Conservation (phyloP, 92 coral and sea anemone genomes). For the Galaxea fascicularis region DNA sequence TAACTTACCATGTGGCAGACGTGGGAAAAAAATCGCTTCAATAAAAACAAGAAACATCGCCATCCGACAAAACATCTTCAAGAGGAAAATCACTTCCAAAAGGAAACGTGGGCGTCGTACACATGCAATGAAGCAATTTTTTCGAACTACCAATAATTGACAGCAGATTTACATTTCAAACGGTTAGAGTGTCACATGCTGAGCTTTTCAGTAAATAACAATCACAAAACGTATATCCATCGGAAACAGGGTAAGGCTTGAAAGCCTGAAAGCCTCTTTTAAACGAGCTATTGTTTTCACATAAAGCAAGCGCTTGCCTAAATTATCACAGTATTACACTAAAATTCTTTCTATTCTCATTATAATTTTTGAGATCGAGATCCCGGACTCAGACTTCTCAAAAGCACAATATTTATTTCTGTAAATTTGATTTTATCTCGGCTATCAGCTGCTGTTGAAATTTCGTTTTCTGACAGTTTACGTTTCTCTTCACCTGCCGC, state of each 20-base stretch:
- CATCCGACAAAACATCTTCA: not conserved
- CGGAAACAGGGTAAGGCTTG: not conserved
- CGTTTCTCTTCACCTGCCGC: conserved; percentile 28
- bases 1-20: not conserved
- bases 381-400: not conserved
- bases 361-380: not conserved
- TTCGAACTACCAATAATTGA: not conserved
- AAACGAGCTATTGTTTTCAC: conserved; percentile 7
- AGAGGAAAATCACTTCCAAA: not conserved
- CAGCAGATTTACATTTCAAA: conserved; percentile 25
- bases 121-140: conserved; percentile 6
- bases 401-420: not conserved
- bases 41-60: not conserved
- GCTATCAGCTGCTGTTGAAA: conserved; percentile 6
- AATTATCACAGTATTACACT: not conserved
- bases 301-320: not conserved
- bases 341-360: not conserved
- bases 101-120: not conserved
- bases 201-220: conserved; percentile 34
- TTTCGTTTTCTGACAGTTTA: conserved; percentile 15
- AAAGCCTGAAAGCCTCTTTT: not conserved
- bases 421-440: conserved; percentile 4
- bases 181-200: conserved; percentile 13
- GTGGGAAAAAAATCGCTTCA: conserved; percentile 6
- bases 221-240: conserved; percentile 25